These are phyloP conservation scores for Nothobranchius kuhntae DNA, from an alignment of 2,113 vertebrate genomes.

Conservation along the genomic window DNA sequence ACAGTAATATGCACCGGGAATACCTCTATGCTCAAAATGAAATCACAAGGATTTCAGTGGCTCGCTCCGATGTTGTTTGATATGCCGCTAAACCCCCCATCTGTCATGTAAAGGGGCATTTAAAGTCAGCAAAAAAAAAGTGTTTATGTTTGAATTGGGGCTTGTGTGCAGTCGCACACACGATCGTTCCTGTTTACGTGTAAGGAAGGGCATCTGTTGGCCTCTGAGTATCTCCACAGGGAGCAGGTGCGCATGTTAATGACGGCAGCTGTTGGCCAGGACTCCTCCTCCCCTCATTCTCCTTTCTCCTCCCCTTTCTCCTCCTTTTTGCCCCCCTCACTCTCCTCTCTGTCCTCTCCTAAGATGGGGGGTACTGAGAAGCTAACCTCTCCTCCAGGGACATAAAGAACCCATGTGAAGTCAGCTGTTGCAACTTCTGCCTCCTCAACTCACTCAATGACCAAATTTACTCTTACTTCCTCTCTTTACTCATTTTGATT, in stretches of 20 bases:
- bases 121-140: conserved; percentile 28
- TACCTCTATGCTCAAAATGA: background rate
- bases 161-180: conserved; percentile 42
- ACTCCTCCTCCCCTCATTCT: conserved; percentile 59
- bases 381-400: conserved; percentile 65
- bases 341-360: conserved; percentile 63
- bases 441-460: conserved; percentile 31
- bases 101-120: conserved; percentile 24
- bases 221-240: conserved; percentile 80
- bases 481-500: conserved; percentile 38
- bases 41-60: background rate
- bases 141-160: conserved; percentile 70
- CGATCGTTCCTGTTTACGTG: conserved; percentile 48
- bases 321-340: conserved; percentile 12
- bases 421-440: conserved; percentile 78
- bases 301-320: conserved; percentile 37
- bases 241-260: conserved; percentile 95
- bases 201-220: conserved; percentile 78
- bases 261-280: conserved; percentile 84
- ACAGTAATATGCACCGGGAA: background rate
- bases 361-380: conserved; percentile 69
- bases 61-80: conserved; percentile 2
- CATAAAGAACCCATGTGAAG: conserved; percentile 73
- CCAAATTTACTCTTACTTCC: conserved; percentile 32
- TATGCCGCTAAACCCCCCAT: conserved; percentile 7